Conservation (phyloP, 1,140 invertebrate species). For the Solenopsis fugax region DNA sequence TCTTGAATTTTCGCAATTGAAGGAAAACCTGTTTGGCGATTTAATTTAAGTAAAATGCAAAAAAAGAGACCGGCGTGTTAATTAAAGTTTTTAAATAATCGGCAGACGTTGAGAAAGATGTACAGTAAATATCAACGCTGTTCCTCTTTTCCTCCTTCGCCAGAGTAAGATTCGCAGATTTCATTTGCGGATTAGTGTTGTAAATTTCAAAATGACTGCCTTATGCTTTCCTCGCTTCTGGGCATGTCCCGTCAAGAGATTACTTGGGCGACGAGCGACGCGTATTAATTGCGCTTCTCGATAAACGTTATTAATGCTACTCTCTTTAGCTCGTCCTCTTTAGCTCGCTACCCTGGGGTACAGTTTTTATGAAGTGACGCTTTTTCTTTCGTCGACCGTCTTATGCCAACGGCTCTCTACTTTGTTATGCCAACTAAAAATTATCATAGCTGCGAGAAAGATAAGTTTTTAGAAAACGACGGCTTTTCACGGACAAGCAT, state of each 20-base stretch:
- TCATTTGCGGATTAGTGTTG: slow-evolving; percentile 12
- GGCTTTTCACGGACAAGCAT: not conserved
- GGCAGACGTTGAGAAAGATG: not conserved
- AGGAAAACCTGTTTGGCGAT: not conserved
- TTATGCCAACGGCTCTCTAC: slow-evolving; percentile 57
- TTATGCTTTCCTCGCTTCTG: slow-evolving; percentile 1
- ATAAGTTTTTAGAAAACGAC: slow-evolving; percentile 37
- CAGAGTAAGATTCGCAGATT: not conserved
- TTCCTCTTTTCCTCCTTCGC: not conserved
- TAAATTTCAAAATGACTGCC: slow-evolving; percentile 11
- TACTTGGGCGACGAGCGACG: slow-evolving; percentile 23
- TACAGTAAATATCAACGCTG: not conserved
- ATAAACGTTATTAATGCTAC: slow-evolving; percentile 37
- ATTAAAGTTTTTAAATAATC: slow-evolving; percentile 8
- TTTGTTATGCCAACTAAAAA: slow-evolving; percentile 74
- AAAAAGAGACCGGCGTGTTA: not conserved
- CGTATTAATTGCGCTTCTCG: slow-evolving; percentile 14
- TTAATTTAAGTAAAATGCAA: slow-evolving; percentile 2
- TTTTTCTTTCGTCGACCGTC: slow-evolving; percentile 1
- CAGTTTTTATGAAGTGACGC: slow-evolving; percentile 16
- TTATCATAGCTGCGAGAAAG: slow-evolving; percentile 49
- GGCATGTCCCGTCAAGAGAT: slow-evolving; percentile 20
- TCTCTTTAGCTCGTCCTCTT: not conserved
- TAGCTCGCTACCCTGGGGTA: not conserved
- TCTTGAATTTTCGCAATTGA: not conserved